These are phyloP conservation scores for Pygoscelis adeliae DNA, from an alignment of 2,113 vertebrate genomes.

Conservation along the genomic window DNA sequence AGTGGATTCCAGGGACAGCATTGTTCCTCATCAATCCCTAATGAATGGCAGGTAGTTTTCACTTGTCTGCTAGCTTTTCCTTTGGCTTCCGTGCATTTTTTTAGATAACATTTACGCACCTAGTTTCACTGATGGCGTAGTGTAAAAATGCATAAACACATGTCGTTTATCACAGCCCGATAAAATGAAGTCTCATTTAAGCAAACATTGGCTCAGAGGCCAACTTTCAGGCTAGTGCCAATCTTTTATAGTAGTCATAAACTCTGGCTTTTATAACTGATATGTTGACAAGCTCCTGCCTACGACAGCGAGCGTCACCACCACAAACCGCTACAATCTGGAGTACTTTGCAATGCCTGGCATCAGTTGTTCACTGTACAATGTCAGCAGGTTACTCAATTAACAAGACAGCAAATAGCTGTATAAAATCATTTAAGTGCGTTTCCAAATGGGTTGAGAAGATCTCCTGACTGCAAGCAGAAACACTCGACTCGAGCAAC, in stretches of 20 bases:
- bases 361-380: background rate
- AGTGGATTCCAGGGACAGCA: background rate
- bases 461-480: background rate
- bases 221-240: background rate
- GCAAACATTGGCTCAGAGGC: background rate
- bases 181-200: conserved; percentile 5
- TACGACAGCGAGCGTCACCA: background rate
- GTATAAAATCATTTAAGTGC: background rate
- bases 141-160: background rate
- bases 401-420: background rate
- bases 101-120: background rate
- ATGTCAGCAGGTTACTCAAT: background rate
- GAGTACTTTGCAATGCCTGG: background rate
- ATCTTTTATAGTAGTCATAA: conserved; percentile 37
- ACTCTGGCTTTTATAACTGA: conserved; percentile 15
- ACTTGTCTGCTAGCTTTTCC: background rate
- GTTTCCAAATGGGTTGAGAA: background rate
- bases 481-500: accelerated
- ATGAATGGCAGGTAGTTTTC: background rate
- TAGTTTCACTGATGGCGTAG: background rate
- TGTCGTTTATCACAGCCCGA: background rate
- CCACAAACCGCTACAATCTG: background rate
- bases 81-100: background rate
- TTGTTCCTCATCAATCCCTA: background rate
- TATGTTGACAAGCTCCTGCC: background rate